These are phyloP conservation scores for Hylaeus anthracinus DNA, from an alignment of 1,140 invertebrate genomes.

Conservation along the genomic window DNA sequence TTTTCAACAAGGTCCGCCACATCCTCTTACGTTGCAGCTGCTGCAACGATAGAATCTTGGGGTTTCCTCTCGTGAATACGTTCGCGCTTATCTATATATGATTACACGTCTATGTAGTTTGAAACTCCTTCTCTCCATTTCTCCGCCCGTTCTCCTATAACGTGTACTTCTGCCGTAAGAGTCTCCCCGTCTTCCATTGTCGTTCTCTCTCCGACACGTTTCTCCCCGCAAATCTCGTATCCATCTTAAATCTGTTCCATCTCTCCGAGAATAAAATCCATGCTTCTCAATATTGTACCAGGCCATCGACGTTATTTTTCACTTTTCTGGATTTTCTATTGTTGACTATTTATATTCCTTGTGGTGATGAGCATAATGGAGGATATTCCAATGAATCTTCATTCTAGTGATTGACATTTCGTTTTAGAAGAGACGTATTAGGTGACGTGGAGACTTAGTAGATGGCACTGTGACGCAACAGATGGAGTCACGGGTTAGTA, in stretches of 20 bases:
- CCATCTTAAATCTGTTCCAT: neutral
- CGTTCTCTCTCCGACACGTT: neutral
- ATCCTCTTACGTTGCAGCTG: conserved; percentile 54
- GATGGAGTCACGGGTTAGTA: too few relatives aligned
- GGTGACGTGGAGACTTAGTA: too few relatives aligned
- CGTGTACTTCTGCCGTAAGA: neutral
- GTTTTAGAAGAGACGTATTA: too few relatives aligned
- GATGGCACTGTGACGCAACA: too few relatives aligned
- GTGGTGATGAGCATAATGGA: too few relatives aligned
- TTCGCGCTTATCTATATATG: conserved; percentile 45
- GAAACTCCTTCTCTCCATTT: conserved; percentile 27
- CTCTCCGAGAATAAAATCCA: too few relatives aligned
- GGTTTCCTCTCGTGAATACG: conserved; percentile 26
- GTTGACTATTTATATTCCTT: too few relatives aligned
- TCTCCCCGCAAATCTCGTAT: neutral
- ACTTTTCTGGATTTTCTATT: too few relatives aligned
- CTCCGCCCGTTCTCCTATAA: neutral
- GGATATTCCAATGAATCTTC: too few relatives aligned
- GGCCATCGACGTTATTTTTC: too few relatives aligned
- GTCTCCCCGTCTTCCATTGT: neutral
- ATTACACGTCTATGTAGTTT: conserved; percentile 55
- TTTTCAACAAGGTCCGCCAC: conserved; percentile 30
- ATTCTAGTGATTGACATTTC: too few relatives aligned
- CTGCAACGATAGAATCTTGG: conserved; percentile 54
- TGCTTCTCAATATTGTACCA: too few relatives aligned